Evolutionary conservation across 2,888 invertebrate genomes (phyloP).

Genomic region (Agrochola lychnidis): DNA sequence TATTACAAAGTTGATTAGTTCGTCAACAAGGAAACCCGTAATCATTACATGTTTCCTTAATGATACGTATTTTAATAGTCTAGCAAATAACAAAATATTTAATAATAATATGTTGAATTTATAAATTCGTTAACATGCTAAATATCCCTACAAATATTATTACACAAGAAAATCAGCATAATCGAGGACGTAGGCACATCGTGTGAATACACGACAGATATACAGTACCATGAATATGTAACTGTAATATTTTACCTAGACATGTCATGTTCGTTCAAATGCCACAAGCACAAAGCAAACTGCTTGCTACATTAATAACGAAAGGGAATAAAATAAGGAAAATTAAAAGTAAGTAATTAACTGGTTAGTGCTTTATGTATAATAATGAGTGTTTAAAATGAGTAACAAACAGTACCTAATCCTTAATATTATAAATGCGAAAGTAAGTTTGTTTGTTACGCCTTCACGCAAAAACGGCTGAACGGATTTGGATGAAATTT

Average conservation of each 20-base stretch:
- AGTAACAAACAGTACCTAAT: background rate
- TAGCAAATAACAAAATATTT: slow-evolving; percentile 2
- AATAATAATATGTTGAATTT: background rate
- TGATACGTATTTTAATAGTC: background rate
- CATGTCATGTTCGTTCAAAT: background rate
- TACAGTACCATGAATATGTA: too few relatives aligned
- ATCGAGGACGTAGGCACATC: background rate
- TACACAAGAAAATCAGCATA: background rate
- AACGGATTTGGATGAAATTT: too few relatives aligned
- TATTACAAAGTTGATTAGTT: slow-evolving; percentile 11
- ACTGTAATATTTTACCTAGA: background rate
- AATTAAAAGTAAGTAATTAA: background rate
- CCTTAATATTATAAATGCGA: too few relatives aligned
- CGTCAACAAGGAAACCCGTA: slow-evolving; percentile 26
- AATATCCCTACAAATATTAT: background rate
- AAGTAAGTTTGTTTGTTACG: too few relatives aligned
- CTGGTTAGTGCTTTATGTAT: background rate
- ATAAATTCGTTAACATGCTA: background rate
- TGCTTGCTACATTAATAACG: background rate
- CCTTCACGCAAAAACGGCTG: too few relatives aligned
- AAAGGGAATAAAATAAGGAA: slow-evolving; percentile 42
- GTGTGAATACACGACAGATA: too few relatives aligned
- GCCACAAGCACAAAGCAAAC: background rate
- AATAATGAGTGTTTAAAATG: slow-evolving; percentile 22
- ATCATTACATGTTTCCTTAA: slow-evolving; percentile 3